Percentiles rank a stretch among this genome's conserved stretches.
phyloP scores from a whole-genome alignment of 2,888 invertebrate species.

The Suillia variegata region DNA sequence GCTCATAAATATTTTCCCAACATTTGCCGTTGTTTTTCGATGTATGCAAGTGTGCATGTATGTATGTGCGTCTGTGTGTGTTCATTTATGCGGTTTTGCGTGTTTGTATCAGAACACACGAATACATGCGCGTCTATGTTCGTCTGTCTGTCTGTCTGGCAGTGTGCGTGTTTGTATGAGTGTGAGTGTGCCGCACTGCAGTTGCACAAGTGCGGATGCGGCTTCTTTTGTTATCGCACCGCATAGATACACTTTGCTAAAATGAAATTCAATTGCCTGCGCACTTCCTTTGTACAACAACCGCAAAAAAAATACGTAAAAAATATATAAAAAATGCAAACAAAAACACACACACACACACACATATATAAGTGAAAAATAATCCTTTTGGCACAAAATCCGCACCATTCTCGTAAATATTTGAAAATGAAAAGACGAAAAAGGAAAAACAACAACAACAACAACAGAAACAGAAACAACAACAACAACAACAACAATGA shows the following conservation, averaged over 20 bases:
- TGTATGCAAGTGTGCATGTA: slow-evolving; percentile 7
- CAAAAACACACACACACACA: neutral
- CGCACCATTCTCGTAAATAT: neutral
- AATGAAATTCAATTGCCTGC: slow-evolving; percentile 1
- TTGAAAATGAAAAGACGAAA: too few relatives aligned
- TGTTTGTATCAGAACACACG: too few relatives aligned
- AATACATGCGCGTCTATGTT: slow-evolving; percentile 10
- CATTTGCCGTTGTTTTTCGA: neutral
- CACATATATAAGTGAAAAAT: neutral
- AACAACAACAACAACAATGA: too few relatives aligned
- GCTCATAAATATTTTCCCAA: slow-evolving; percentile 3
- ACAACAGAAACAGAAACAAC: too few relatives aligned
- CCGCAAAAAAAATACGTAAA: neutral
- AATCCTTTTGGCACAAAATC: neutral
- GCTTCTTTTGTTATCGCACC: slow-evolving; percentile 1
- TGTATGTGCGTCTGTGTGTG: slow-evolving; percentile 12
- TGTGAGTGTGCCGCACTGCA: neutral
- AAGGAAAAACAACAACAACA: too few relatives aligned
- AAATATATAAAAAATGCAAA: neutral
- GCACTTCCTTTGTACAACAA: neutral
- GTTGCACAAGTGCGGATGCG: neutral
- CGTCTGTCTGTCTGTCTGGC: slow-evolving; percentile 7
- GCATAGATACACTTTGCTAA: slow-evolving; percentile 1
- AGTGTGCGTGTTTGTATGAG: slow-evolving; percentile 4
- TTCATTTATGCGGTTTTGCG: neutral